Evolutionary conservation across 2,797 vertebrate species (phyloP).

Genomic region (Petrocephalus schoutedeni): DNA sequence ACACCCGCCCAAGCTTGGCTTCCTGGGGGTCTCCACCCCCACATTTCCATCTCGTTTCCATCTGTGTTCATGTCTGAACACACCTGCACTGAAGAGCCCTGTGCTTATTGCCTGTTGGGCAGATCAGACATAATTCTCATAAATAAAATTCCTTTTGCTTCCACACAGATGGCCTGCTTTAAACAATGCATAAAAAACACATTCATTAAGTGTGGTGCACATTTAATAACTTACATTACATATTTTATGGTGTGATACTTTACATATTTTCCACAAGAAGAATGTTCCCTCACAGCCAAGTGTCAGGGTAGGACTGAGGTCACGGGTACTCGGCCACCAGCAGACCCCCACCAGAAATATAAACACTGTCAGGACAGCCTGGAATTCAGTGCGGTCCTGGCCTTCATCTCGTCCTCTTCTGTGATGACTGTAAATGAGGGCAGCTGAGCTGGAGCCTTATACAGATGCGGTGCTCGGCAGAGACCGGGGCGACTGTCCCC

Average conservation of each 20-base stretch:
- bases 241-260: background rate
- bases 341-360: background rate
- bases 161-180: background rate
- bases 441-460: background rate
- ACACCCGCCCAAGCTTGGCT: background rate
- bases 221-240: background rate
- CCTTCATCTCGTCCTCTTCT: background rate
- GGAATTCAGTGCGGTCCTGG: background rate
- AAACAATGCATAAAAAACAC: background rate
- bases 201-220: background rate
- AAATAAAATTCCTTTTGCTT: background rate
- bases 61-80: background rate
- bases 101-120: background rate
- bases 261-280: background rate
- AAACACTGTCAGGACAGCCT: background rate
- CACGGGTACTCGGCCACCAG: background rate
- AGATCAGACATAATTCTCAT: background rate
- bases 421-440: background rate
- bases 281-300: background rate
- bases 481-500: background rate
- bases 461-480: background rate
- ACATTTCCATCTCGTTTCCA: conserved; percentile 12
- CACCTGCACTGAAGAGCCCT: background rate
- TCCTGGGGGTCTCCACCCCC: background rate
- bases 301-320: conserved; percentile 9